These are phyloP conservation scores for Choreutis nemorana DNA, from an alignment of 2,888 invertebrate species.

Conservation along the genomic window DNA sequence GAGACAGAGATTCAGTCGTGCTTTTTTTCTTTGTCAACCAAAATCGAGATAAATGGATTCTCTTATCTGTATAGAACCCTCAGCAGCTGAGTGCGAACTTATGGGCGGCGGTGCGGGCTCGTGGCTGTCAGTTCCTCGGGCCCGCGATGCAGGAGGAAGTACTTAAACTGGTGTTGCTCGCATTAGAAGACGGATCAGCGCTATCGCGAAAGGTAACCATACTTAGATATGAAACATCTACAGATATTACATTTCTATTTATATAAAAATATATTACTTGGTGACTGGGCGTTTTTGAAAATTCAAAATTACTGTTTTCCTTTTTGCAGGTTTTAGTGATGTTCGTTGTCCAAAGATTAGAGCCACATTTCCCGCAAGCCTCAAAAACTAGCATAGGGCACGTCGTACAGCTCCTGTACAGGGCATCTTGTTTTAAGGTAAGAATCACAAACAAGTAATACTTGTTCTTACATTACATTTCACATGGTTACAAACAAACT, in stretches of 20 bases:
- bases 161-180: constrained; percentile 89
- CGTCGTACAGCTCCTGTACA: constrained; percentile 96
- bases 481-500: not conserved
- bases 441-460: constrained; percentile 9
- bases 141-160: constrained; percentile 99
- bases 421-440: constrained; percentile 98
- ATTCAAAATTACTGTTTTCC: constrained; percentile 3
- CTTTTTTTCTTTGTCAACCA: too few species aligned
- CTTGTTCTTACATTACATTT: too few species aligned
- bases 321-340: constrained; percentile 79
- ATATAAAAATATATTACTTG: not conserved
- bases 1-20: too few species aligned
- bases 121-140: constrained; percentile 98
- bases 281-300: not conserved
- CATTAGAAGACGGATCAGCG: constrained; percentile 94
- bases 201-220: constrained; percentile 80
- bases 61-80: constrained; percentile 72
- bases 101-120: constrained; percentile 96
- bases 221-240: too few species aligned
- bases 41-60: too few species aligned
- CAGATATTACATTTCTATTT: not conserved
- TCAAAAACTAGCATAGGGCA: constrained; percentile 99
- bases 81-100: constrained; percentile 92
- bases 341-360: constrained; percentile 97
- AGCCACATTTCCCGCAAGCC: constrained; percentile 95